Base-by-base conservation (phyloP, 1,140 invertebrate species). In the Bombyx mandarina region DNA sequence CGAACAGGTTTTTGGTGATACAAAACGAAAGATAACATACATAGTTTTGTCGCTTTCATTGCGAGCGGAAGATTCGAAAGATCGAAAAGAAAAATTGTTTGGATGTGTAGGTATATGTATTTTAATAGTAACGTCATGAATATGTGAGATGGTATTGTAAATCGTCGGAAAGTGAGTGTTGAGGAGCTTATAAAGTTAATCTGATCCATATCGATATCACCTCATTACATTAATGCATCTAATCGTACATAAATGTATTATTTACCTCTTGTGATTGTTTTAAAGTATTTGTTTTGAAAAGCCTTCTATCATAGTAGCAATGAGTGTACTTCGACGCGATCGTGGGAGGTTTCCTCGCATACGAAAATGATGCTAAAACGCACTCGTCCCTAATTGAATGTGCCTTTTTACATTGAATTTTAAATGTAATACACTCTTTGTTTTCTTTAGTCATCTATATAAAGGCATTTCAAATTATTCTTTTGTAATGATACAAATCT, bases 381-480 rank as follows among this genome's bases (percentile, higher is more conserved):
- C 57, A 68, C 65, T 72, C 61, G 62, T 52, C 58, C 59, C 65
- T 75, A 82, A 82, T 77, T 81, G 71, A 72, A 74, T 70, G 68
- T 58, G 61, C 59, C 58, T 62, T 35, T 35, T 62, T 69, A 60
- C 70, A 77, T 81, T 82, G 79, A 79, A 73, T 82, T 79, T 79
- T 76, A 82, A 78, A 82, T 82, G 75, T 79, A 78, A 77, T 79
- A 73, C 66, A 65, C 61, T 70, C 71, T 72, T 68, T 67, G 66
- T 73, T 77, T 77, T 79, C 70, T 65, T 60, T 58, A 71, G 68
- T 55, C 58, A 67, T 57, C 54, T 50, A 65, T 58, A 55, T 61
- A 56, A 60, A 61, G 61, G 56, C 54, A 62, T 67, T 68, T 71
- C 69, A 73, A 35, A 35, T 70, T 75, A 67, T 73, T 71, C 64